phyloP scores from a whole-genome alignment of 2,888 invertebrate species.

The Coelopa pilipes region DNA sequence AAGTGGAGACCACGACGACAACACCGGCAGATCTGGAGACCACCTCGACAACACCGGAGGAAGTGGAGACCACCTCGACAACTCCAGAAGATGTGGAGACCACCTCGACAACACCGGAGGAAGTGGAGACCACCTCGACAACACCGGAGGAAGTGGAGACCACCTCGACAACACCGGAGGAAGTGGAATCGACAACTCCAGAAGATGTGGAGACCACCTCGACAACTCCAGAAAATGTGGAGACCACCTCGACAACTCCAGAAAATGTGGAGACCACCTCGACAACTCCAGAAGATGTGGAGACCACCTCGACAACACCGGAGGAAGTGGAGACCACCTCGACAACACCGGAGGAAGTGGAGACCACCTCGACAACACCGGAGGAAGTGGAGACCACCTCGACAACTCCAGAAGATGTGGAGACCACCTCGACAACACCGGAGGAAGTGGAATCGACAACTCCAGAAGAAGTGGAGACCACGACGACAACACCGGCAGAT shows the following conservation, averaged over 20 bases:
- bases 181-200: too few relatives aligned
- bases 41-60: too few relatives aligned
- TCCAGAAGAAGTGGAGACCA: not conserved
- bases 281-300: not conserved
- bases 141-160: too few relatives aligned
- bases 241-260: not conserved
- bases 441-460: slow-evolving; percentile 1
- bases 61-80: too few relatives aligned
- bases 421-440: not conserved
- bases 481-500: not conserved
- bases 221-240: not conserved
- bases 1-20: too few relatives aligned
- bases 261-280: not conserved
- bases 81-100: too few relatives aligned
- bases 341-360: not conserved
- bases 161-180: too few relatives aligned
- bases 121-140: too few relatives aligned
- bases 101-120: too few relatives aligned
- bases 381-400: not conserved
- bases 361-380: not conserved
- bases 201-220: not conserved
- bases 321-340: not conserved
- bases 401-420: slow-evolving; percentile 4
- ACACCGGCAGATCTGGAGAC: too few relatives aligned
- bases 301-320: not conserved